A percentile compares a stretch with the other conserved stretches of the same genome.
Evolutionary conservation across 2,888 invertebrate genomes (phyloP).

Genomic region (Cancer borealis): DNA sequence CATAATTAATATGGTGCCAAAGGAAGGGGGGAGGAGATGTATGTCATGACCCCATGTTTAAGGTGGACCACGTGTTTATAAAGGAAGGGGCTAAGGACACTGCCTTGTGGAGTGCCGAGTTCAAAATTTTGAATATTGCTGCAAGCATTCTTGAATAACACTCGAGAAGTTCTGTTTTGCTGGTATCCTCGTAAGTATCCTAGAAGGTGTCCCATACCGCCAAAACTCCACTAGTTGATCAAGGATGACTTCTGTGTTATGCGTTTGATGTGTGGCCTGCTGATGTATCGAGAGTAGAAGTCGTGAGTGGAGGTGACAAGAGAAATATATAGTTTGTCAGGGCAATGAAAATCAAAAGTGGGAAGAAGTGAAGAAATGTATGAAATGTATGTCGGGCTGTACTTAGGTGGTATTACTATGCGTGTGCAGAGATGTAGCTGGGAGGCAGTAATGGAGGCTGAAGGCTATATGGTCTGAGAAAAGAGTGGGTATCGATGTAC

Average conservation of each 20-base stretch:
- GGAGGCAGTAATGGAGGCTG: too few species aligned
- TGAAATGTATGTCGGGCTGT: too few species aligned
- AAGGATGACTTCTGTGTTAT: constrained; percentile 12
- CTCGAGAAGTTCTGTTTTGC: background rate
- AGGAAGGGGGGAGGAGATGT: too few species aligned
- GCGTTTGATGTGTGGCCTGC: constrained; percentile 30
- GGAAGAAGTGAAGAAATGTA: background rate
- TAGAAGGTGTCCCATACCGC: background rate
- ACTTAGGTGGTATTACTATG: background rate
- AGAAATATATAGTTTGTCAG: background rate
- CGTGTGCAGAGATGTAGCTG: too few species aligned
- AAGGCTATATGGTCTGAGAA: too few species aligned
- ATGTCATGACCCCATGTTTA: too few species aligned
- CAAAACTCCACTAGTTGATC: constrained; percentile 23
- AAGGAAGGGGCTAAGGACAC: too few species aligned
- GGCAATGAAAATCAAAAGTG: constrained; percentile 13
- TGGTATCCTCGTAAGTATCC: background rate
- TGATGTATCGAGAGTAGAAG: constrained; percentile 16
- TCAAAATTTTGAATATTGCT: background rate
- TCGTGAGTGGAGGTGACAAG: background rate
- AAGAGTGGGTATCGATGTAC: too few species aligned
- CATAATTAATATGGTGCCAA: too few species aligned
- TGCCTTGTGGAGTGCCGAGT: too few species aligned
- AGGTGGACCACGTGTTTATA: too few species aligned
- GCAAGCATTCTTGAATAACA: constrained; percentile 9